Base-by-base conservation (phyloP, 2,113 vertebrate species). In the Agelaius phoeniceus region DNA sequence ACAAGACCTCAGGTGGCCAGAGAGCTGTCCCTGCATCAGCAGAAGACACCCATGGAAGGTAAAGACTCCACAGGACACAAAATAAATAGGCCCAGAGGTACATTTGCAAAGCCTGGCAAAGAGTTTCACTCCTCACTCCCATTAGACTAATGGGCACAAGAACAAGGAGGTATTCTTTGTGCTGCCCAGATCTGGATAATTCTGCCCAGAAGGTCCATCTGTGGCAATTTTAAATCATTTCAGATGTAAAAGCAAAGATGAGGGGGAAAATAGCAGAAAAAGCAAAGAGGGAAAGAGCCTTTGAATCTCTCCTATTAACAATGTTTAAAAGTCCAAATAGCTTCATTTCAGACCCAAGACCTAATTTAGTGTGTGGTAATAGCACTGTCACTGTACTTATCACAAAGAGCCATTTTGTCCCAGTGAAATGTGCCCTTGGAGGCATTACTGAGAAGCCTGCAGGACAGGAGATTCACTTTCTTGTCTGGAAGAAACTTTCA, bases 31-130 rank as follows among this genome's bases (percentile, higher is more conserved):
- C 44, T 81, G 52, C 23, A 52, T 2, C 12, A 61, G 46, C 33
- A 75, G 57, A 41, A n/a, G 16, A 33, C 55, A 23, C 1, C 0
- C 0, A 0, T 5, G 13, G 44, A 68, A 90, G 30, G 15, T 9
- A 37, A 78, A 59, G 52, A 11, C 22, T 65, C 54, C 7, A 14
- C 12, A 62, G 31, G 28, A 37, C 27, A 63, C 52, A 57, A 57
- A 85, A 65, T 21, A 86, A 67, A 90, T 10, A 54, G 49, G 15
- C 46, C 79, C 11, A 52, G 62, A 59, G 30, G 8, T 31, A 31
- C 0, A 0, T 52, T 43, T 73, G 43, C 51, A 49, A 85, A 84
- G 41, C 20, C 76, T 54, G 23, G 31, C 31, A 11, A 52, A 61
- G 37, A 41, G 15, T 55, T 93, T 80, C 37, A 20, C 23, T 65